These are phyloP conservation scores for Lethrus apterus DNA, from an alignment of 1,140 invertebrate species.

Conservation along the genomic window DNA sequence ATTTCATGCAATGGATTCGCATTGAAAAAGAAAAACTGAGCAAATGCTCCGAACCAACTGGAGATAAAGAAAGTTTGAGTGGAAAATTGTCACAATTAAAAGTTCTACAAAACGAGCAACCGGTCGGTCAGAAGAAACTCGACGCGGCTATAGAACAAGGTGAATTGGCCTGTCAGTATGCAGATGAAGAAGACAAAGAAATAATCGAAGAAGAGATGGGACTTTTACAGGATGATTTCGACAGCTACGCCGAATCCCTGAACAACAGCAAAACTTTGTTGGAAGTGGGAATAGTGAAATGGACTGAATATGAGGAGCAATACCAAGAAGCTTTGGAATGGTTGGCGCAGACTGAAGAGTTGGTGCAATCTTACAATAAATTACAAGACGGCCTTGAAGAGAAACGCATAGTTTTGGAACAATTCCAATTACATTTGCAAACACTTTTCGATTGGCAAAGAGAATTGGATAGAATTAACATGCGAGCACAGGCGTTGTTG, in stretches of 20 bases:
- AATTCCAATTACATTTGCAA: slow-evolving; percentile 85
- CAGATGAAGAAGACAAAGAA: slow-evolving; percentile 79
- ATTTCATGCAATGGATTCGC: slow-evolving; percentile 87
- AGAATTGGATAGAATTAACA: slow-evolving; percentile 84
- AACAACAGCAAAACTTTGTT: slow-evolving; percentile 74
- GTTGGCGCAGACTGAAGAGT: slow-evolving; percentile 77
- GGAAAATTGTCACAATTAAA: slow-evolving; percentile 80
- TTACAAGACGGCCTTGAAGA: slow-evolving; percentile 81
- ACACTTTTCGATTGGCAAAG: slow-evolving; percentile 90
- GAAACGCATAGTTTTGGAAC: slow-evolving; percentile 81
- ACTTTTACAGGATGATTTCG: slow-evolving; percentile 79
- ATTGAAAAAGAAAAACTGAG: slow-evolving; percentile 81
- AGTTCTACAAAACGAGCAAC: slow-evolving; percentile 71
- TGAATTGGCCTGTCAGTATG: slow-evolving; percentile 71
- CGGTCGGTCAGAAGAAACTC: slow-evolving; percentile 73
- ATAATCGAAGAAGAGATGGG: slow-evolving; percentile 89
- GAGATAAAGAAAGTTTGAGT: slow-evolving; percentile 82
- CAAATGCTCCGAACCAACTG: slow-evolving; percentile 89
- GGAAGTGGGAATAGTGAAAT: slow-evolving; percentile 86
- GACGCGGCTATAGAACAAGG: slow-evolving; percentile 74
- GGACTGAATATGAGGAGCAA: slow-evolving; percentile 93
- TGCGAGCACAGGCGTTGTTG: slow-evolving; percentile 79
- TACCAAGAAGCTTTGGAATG: slow-evolving; percentile 82
- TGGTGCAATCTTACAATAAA: slow-evolving; percentile 85
- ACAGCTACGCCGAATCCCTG: slow-evolving; percentile 70